phyloP scores from a whole-genome alignment of 2,888 invertebrate species.

The Philereme vetulata region DNA sequence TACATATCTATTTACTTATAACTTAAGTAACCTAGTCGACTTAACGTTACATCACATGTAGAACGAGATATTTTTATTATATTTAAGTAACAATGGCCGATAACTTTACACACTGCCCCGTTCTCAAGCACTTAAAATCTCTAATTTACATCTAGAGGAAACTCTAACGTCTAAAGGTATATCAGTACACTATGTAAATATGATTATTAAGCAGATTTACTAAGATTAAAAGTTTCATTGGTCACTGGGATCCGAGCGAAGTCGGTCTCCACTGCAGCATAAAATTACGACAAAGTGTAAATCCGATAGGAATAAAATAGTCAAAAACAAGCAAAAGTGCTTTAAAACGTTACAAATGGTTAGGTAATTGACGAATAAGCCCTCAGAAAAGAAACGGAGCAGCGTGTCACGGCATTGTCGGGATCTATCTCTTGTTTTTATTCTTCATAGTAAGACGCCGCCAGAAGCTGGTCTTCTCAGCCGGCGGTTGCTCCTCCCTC shows the following conservation, averaged over 20 bases:
- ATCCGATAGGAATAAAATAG: slow-evolving; percentile 21
- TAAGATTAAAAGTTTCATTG: slow-evolving; percentile 11
- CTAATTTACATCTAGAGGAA: slow-evolving; percentile 30
- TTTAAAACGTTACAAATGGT: slow-evolving; percentile 24
- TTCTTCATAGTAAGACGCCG: slow-evolving; percentile 88
- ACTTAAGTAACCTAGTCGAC: slow-evolving; percentile 63
- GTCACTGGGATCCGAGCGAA: slow-evolving; percentile 3
- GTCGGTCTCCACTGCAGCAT: slow-evolving; percentile 8
- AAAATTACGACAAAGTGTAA: slow-evolving; percentile 18
- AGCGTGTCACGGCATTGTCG: slow-evolving; percentile 45
- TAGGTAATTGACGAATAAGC: slow-evolving; percentile 24
- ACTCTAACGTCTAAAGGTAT: slow-evolving; percentile 22
- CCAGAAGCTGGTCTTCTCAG: slow-evolving; percentile 87
- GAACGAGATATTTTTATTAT: slow-evolving; percentile 74
- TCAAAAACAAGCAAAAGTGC: slow-evolving; percentile 28
- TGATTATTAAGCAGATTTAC: slow-evolving; percentile 20
- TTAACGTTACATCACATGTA: slow-evolving; percentile 82
- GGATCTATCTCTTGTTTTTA: slow-evolving; percentile 85
- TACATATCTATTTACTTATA: slow-evolving; percentile 58
- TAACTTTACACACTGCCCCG: slow-evolving; percentile 57
- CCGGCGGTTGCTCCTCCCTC: slow-evolving; percentile 74
- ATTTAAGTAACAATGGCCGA: slow-evolving; percentile 73
- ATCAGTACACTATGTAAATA: slow-evolving; percentile 28
- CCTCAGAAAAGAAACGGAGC: slow-evolving; percentile 46
- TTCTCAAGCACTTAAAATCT: slow-evolving; percentile 48